phyloP scores from a whole-genome alignment of 2,888 invertebrate genomes.

The Liopterus haemorrhoidalis region DNA sequence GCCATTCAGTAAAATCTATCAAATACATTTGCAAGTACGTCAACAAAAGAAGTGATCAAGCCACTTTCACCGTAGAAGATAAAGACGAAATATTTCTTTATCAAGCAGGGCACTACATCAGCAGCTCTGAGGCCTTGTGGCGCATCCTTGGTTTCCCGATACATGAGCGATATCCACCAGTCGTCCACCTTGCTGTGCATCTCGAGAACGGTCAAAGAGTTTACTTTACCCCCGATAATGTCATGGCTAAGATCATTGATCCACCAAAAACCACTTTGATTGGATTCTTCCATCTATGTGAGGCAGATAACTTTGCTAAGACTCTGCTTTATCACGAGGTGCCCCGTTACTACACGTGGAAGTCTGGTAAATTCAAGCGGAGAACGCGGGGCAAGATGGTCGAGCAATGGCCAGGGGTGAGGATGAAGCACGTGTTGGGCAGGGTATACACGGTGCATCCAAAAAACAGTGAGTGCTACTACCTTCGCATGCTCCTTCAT shows the following conservation, averaged over 20 bases:
- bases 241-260: slow-evolving; percentile 16
- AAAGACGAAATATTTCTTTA: slow-evolving; percentile 32
- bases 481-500: slow-evolving; percentile 36
- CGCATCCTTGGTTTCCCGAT: slow-evolving; percentile 27
- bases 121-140: slow-evolving; percentile 36
- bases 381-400: slow-evolving; percentile 34
- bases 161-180: slow-evolving; percentile 36
- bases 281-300: slow-evolving; percentile 20
- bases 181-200: slow-evolving; percentile 33
- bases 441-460: slow-evolving; percentile 37
- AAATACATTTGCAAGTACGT: slow-evolving; percentile 45
- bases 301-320: slow-evolving; percentile 26
- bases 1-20: slow-evolving; percentile 42
- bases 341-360: slow-evolving; percentile 29
- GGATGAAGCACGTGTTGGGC: slow-evolving; percentile 31
- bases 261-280: slow-evolving; percentile 29
- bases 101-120: slow-evolving; percentile 35
- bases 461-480: slow-evolving; percentile 36
- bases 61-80: slow-evolving; percentile 34
- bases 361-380: slow-evolving; percentile 36
- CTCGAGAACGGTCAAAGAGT: slow-evolving; percentile 29
- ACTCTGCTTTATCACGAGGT: slow-evolving; percentile 28
- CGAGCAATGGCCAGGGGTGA: slow-evolving; percentile 26
- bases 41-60: slow-evolving; percentile 42
- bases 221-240: slow-evolving; percentile 30